phyloP scores from a whole-genome alignment of 2,888 invertebrate species.

The Steromphala cineraria region DNA sequence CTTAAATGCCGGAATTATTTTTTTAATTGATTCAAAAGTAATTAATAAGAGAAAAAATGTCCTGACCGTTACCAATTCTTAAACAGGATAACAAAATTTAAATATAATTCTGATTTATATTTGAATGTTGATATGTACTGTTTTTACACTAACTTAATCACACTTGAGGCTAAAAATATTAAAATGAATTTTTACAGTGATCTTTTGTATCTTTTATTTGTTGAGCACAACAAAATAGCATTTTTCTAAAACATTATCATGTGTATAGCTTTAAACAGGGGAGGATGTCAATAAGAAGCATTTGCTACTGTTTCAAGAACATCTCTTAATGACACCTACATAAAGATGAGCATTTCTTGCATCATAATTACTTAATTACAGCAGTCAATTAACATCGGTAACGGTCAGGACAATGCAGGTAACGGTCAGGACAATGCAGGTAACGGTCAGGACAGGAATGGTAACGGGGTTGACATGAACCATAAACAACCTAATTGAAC shows the following conservation, averaged over 20 bases:
- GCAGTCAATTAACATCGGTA: conserved; percentile 7
- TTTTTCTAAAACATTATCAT: conserved; percentile 3
- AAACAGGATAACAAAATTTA: background rate
- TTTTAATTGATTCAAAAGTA: conserved; percentile 2
- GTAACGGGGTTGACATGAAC: background rate
- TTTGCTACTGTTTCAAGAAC: background rate
- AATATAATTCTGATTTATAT: conserved; percentile 1
- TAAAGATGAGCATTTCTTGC: background rate
- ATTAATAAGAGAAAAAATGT: conserved; percentile 6
- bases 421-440: background rate
- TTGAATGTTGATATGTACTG: background rate
- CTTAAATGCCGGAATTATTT: background rate
- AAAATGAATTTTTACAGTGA: background rate
- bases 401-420: conserved; percentile 3
- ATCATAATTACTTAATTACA: background rate
- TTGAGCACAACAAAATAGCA: background rate
- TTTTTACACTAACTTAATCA: conserved; percentile 2
- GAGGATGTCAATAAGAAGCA: conserved; percentile 2
- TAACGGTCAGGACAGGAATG: conserved; percentile 1
- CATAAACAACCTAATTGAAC: background rate
- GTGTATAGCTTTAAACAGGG: background rate
- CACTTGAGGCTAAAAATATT: background rate
- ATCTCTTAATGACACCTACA: background rate
- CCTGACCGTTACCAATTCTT: conserved; percentile 10
- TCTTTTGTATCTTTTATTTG: background rate